Conservation (phyloP, 2,797 vertebrate species). For the Streptopelia turtur region DNA sequence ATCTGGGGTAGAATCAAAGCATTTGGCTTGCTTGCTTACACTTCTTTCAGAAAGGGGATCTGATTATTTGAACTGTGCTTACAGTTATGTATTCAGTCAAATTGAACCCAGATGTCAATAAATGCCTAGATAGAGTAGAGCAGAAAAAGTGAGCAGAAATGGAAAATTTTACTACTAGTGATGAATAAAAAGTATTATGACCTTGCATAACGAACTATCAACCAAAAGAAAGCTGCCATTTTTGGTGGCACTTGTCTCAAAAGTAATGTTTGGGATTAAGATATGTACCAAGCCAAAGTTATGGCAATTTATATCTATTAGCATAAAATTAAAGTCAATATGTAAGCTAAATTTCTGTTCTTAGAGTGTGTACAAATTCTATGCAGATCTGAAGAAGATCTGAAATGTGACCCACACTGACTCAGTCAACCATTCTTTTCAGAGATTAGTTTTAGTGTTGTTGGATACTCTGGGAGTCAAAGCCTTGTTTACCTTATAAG, state of each 20-base stretch:
- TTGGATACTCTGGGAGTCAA: background rate
- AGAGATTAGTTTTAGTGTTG: background rate
- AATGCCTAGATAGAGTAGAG: background rate
- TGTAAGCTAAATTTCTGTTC: background rate
- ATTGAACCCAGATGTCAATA: slow-evolving; percentile 15
- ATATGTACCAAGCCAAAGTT: background rate
- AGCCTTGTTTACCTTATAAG: background rate
- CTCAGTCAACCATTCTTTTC: background rate
- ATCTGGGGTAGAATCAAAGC: background rate
- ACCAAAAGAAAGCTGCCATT: background rate
- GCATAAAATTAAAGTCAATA: background rate
- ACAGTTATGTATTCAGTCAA: background rate
- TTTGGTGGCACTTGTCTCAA: background rate
- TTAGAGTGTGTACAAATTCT: background rate
- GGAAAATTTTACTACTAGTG: background rate
- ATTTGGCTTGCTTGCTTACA: background rate
- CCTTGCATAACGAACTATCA: background rate
- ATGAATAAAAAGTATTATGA: background rate
- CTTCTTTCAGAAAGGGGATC: background rate
- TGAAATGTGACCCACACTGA: background rate
- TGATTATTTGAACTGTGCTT: slow-evolving; percentile 16
- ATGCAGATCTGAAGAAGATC: background rate
- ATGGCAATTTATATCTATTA: background rate
- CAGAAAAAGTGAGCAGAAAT: background rate
- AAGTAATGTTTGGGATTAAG: background rate